Conservation (phyloP, 35 echinoderm and acorn worm species). For the Hemicentrotus pulcherrimus region DNA sequence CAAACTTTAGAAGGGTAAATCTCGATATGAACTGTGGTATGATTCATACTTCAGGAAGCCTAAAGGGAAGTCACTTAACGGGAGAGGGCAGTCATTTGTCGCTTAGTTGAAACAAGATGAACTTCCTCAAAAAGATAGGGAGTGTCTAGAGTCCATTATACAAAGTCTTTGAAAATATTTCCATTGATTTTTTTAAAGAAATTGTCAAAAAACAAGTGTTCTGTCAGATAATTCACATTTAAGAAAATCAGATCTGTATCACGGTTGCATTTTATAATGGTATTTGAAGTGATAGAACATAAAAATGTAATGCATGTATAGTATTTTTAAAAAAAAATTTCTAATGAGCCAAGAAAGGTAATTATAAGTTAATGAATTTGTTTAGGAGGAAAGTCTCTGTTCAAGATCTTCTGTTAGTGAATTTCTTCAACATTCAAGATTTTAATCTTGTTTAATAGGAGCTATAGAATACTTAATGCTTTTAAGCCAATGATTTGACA, state of each 20-base stretch:
- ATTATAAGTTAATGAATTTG: too few relatives aligned
- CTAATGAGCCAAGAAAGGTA: too few relatives aligned
- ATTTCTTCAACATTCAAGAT: too few relatives aligned
- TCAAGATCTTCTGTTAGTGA: too few relatives aligned
- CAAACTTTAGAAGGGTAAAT: not conserved
- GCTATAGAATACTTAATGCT: too few relatives aligned
- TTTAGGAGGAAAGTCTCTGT: too few relatives aligned
- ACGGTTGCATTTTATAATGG: not conserved
- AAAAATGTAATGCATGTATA: not conserved
- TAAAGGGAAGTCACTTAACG: not conserved
- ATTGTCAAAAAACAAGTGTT: too few relatives aligned
- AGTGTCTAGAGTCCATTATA: not conserved
- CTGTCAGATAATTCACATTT: too few relatives aligned
- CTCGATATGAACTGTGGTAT: not conserved
- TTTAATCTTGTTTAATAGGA: too few relatives aligned
- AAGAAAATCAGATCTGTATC: not conserved
- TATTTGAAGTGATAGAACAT: not conserved
- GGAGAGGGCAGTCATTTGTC: slow-evolving; percentile 7
- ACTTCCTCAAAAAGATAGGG: not conserved
- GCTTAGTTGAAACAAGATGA: not conserved
- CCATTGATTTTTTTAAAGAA: too few relatives aligned
- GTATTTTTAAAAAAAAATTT: not conserved
- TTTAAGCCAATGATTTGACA: not conserved
- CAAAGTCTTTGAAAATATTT: too few relatives aligned
- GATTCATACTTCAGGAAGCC: not conserved